Conservation (phyloP, 2,113 vertebrate species). For the Charadrius vociferus region DNA sequence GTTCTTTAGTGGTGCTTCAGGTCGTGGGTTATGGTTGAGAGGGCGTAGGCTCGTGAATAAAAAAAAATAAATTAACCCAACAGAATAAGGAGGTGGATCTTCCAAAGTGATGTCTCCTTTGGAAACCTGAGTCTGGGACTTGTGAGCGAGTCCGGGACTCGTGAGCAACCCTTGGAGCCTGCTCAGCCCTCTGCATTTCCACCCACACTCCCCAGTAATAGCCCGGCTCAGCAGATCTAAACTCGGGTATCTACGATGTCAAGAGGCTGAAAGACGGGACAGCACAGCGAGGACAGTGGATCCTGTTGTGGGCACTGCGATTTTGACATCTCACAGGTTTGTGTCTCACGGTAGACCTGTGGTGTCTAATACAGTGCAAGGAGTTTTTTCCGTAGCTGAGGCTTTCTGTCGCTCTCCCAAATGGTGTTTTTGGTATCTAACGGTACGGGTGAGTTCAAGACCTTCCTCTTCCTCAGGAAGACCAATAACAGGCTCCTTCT, state of each 20-base stretch:
- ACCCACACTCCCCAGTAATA: accelerated
- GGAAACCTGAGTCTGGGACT: background rate
- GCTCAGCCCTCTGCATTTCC: background rate
- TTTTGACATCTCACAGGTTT: background rate
- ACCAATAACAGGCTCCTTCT: background rate
- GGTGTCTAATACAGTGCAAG: background rate
- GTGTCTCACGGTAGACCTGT: background rate
- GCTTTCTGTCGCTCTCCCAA: background rate
- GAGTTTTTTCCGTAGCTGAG: background rate
- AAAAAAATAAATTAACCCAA: background rate
- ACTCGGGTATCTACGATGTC: background rate
- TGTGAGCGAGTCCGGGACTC: background rate
- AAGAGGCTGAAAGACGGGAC: background rate
- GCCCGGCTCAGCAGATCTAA: background rate
- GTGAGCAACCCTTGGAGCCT: background rate
- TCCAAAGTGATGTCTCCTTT: background rate
- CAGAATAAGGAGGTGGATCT: background rate
- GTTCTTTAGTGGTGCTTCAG: background rate
- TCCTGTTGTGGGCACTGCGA: background rate
- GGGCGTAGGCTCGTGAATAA: background rate
- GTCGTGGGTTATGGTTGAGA: background rate
- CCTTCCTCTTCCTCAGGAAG: background rate
- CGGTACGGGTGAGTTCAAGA: background rate
- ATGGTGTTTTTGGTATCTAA: background rate
- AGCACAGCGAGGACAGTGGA: background rate